Percentiles rank a stretch among this genome's conserved stretches.
These are phyloP conservation scores for Pangasianodon hypophthalmus DNA, from an alignment of 2,113 vertebrate genomes.

Conservation along the genomic window DNA sequence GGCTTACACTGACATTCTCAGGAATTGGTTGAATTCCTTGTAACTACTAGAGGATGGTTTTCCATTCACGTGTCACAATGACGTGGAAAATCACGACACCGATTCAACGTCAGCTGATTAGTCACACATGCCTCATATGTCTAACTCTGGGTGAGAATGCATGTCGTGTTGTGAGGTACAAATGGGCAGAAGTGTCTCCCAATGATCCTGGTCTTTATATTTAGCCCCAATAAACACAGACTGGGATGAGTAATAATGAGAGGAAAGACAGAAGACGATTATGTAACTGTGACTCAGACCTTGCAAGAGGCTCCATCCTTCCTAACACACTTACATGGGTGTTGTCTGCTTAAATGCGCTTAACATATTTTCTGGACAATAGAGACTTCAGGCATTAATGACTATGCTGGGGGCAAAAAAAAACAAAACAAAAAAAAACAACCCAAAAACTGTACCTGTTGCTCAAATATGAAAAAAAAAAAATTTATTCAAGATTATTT, in stretches of 20 bases:
- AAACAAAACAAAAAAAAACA: background rate
- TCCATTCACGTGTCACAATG: background rate
- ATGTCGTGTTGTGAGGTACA: background rate
- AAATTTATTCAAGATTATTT: background rate
- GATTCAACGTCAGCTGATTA: background rate
- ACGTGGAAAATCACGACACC: background rate
- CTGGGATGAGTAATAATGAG: slow-evolving; percentile 27
- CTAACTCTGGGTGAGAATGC: background rate
- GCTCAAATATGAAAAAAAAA: background rate
- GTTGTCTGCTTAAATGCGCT: background rate
- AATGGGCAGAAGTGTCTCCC: background rate
- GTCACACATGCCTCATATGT: background rate
- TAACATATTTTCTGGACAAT: background rate
- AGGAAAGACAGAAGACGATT: slow-evolving; percentile 5
- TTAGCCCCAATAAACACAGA: slow-evolving; percentile 9
- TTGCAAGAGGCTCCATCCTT: slow-evolving; percentile 5
- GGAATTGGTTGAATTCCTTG: background rate
- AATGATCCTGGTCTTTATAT: background rate
- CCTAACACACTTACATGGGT: background rate
- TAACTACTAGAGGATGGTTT: background rate
- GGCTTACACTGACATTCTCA: background rate
- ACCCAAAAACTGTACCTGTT: background rate
- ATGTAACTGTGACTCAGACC: slow-evolving; percentile 31
- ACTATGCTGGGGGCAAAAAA: background rate
- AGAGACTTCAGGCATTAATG: background rate